phyloP scores from a whole-genome alignment of 2,888 invertebrate genomes.

The Deladenus siricidicola region DNA sequence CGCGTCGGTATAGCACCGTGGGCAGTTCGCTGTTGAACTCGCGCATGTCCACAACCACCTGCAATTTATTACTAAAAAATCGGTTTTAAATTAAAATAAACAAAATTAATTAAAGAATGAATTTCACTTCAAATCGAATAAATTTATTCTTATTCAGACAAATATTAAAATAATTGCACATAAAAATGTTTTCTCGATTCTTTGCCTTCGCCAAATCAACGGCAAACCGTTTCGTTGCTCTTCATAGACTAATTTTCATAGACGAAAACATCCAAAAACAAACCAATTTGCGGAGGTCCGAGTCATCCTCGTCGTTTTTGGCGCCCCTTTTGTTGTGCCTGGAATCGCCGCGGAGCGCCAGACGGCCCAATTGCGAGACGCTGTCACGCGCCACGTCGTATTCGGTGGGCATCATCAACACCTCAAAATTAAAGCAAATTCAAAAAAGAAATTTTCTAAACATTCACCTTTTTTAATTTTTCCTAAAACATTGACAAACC shows the following conservation, averaged over 20 bases:
- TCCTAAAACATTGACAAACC: too few species aligned
- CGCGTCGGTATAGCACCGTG: conserved; percentile 79
- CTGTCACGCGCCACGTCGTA: conserved; percentile 45
- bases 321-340: conserved; percentile 3
- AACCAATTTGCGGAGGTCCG: background rate
- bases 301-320: background rate
- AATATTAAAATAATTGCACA: too few species aligned
- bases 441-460: too few species aligned
- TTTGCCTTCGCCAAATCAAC: background rate
- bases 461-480: too few species aligned
- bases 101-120: too few species aligned
- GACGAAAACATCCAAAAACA: background rate
- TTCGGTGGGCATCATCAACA: conserved; percentile 41
- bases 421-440: conserved; percentile 31
- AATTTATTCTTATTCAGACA: too few species aligned
- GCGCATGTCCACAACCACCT: conserved; percentile 83
- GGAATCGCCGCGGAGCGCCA: conserved; percentile 25
- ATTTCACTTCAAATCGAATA: too few species aligned
- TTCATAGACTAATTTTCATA: background rate
- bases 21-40: conserved; percentile 95
- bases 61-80: too few species aligned
- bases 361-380: conserved; percentile 29
- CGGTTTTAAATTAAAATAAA: too few species aligned
- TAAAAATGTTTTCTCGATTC: too few species aligned
- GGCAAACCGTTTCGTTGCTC: background rate